Evolutionary conservation across 2,797 vertebrate species (phyloP).

Genomic region (Anguilla marmorata): DNA sequence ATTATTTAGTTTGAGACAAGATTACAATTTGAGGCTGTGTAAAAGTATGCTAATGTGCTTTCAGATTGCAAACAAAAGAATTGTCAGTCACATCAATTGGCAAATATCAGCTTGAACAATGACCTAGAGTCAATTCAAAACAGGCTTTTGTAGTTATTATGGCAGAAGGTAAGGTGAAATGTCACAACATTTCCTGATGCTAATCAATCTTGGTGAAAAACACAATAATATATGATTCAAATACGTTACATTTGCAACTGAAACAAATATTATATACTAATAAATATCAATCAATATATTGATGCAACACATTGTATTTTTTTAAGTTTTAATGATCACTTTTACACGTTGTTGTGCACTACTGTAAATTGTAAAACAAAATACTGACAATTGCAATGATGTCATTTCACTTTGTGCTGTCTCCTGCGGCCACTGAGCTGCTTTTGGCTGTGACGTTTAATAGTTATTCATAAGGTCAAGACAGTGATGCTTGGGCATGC

Average conservation of each 20-base stretch:
- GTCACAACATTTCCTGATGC: neutral
- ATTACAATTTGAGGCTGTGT: neutral
- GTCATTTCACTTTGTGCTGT: conserved; percentile 41
- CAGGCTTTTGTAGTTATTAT: neutral
- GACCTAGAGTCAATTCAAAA: neutral
- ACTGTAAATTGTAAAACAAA: conserved; percentile 31
- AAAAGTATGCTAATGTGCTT: neutral
- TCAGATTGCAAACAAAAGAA: conserved; percentile 1
- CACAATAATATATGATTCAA: neutral
- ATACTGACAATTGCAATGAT: conserved; percentile 47
- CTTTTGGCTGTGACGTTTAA: conserved; percentile 54
- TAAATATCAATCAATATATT: neutral
- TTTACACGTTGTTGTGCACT: neutral
- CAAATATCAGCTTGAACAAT: conserved; percentile 12
- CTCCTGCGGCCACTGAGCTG: conserved; percentile 10
- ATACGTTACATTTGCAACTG: neutral
- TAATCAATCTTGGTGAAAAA: neutral
- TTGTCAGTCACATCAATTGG: neutral
- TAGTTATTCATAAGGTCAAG: conserved; percentile 67
- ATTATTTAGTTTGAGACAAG: neutral
- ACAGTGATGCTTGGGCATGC: conserved; percentile 69
- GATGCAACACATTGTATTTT: neutral
- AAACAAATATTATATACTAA: neutral
- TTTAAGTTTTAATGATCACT: neutral
- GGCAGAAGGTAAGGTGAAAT: neutral